Evolutionary conservation across 2,797 vertebrate genomes (phyloP).

Genomic region (Trichosurus vulpecula): DNA sequence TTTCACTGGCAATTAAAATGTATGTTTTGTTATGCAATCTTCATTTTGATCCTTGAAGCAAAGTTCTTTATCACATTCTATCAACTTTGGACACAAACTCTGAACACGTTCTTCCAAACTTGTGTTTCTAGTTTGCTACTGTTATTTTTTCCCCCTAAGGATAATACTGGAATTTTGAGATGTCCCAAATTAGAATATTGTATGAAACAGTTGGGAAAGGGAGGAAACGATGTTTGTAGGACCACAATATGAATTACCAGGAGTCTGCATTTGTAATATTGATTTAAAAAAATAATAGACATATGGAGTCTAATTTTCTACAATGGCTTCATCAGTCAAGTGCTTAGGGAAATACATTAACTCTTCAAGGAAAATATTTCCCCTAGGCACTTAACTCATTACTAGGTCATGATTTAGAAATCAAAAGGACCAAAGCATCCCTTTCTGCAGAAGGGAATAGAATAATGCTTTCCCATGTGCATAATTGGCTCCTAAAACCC

Average conservation of each 20-base stretch:
- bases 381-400: conserved; percentile 1
- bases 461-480: neutral
- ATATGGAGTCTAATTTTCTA: conserved; percentile 70
- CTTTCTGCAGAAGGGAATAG: neutral
- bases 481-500: neutral
- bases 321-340: conserved; percentile 61
- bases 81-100: conserved; percentile 41
- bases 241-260: conserved; percentile 69
- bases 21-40: conserved; percentile 25
- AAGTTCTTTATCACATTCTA: conserved; percentile 10
- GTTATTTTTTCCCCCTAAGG: conserved; percentile 15
- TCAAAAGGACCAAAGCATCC: neutral
- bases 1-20: conserved; percentile 64
- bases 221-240: conserved; percentile 54
- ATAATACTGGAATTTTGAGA: conserved; percentile 21
- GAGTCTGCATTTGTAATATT: conserved; percentile 63
- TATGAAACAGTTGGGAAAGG: neutral
- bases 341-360: conserved; percentile 50
- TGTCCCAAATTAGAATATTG: neutral
- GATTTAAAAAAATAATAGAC: conserved; percentile 17
- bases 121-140: neutral
- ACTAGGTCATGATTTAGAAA: neutral
- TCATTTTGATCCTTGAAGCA: conserved; percentile 19
- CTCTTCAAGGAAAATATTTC: conserved; percentile 32
- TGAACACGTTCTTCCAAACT: conserved; percentile 29